phyloP scores from a whole-genome alignment of 2,888 invertebrate genomes.

The Dasysyrphus tricinctus region DNA sequence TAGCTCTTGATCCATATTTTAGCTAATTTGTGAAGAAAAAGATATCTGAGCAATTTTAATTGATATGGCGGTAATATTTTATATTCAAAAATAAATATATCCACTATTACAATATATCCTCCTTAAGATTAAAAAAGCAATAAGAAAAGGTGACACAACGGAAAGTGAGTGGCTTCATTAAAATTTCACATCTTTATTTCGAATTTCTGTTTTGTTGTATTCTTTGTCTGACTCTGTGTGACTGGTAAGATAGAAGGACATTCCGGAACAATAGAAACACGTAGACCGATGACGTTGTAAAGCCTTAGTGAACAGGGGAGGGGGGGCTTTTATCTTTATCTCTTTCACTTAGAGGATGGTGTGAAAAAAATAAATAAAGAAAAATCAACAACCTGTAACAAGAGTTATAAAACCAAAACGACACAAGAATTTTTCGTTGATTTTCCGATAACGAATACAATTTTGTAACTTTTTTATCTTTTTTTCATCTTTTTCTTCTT shows the following conservation, averaged over 20 bases:
- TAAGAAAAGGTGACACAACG: constrained; percentile 37
- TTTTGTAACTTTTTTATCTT: constrained; percentile 47
- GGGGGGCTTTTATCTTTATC: background rate
- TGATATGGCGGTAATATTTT: background rate
- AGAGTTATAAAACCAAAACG: constrained; percentile 47
- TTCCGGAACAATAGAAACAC: constrained; percentile 46
- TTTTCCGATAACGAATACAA: constrained; percentile 63
- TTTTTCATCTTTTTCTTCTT: background rate
- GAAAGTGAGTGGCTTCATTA: constrained; percentile 61
- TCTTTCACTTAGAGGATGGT: constrained; percentile 10
- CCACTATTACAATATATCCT: background rate
- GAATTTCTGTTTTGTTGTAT: constrained; percentile 47
- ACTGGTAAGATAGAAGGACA: constrained; percentile 14
- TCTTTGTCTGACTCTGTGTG: constrained; percentile 24
- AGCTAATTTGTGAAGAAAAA: no score
- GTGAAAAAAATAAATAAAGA: constrained; percentile 14
- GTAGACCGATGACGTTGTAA: constrained; percentile 34
- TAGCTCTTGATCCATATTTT: no score
- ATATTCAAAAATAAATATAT: background rate
- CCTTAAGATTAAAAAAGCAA: background rate
- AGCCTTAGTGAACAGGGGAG: background rate
- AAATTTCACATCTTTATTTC: constrained; percentile 69
- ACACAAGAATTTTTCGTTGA: constrained; percentile 58
- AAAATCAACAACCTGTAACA: constrained; percentile 40
- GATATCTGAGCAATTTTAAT: no score